phyloP scores from a whole-genome alignment of 2,113 vertebrate species.

The Tragelaphus buxtoni region DNA sequence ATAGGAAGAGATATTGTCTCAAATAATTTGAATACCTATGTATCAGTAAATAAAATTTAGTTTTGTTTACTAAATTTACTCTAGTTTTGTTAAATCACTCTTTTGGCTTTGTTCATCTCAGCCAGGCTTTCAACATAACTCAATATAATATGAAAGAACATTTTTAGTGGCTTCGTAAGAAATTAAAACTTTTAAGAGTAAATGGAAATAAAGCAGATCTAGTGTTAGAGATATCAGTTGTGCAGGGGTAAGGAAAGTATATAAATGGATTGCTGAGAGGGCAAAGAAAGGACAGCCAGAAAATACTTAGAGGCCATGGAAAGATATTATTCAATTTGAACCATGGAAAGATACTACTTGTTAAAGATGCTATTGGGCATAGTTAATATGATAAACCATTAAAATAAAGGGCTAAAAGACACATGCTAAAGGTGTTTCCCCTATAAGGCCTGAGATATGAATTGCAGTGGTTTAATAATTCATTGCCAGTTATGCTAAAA shows the following conservation, averaged over 20 bases:
- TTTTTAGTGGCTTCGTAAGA: neutral
- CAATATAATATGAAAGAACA: neutral
- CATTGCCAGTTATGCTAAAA: neutral
- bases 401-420: neutral
- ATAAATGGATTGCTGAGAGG: neutral
- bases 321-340: neutral
- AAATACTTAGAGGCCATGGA: neutral
- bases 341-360: neutral
- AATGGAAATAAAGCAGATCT: neutral
- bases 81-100: constrained; percentile 7
- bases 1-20: neutral
- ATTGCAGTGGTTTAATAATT: neutral
- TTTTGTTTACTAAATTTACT: neutral
- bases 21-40: neutral
- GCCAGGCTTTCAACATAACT: neutral
- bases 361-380: neutral
- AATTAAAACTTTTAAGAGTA: neutral
- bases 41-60: neutral
- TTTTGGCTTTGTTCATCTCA: neutral
- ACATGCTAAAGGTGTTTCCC: neutral
- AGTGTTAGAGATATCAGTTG: neutral
- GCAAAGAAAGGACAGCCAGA: neutral
- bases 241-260: neutral
- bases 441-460: neutral
- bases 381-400: neutral